phyloP scores from a whole-genome alignment of 2,113 vertebrate species.

The Trogon surrucura region DNA sequence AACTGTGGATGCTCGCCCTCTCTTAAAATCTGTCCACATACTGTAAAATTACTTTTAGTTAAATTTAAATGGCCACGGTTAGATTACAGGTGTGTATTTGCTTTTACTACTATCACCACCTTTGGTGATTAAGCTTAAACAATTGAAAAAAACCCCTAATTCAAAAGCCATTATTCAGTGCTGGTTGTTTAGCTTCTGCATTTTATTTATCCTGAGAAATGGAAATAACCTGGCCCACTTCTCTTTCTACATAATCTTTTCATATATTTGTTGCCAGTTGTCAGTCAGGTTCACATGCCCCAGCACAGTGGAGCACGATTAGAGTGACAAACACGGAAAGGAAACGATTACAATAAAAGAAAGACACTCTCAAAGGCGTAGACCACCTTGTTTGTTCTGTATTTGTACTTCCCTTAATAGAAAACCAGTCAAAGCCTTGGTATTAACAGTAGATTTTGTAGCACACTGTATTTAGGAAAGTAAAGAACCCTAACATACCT shows the following conservation, averaged over 20 bases:
- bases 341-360: not conserved
- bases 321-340: not conserved
- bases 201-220: not conserved
- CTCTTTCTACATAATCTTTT: not conserved
- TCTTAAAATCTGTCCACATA: not conserved
- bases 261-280: not conserved
- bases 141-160: not conserved
- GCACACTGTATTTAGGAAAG: not conserved
- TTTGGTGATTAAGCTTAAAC: not conserved
- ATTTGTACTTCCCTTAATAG: slow-evolving; percentile 10
- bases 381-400: slow-evolving; percentile 28
- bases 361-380: not conserved
- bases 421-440: not conserved
- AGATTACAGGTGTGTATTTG: not conserved
- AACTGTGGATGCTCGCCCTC: not conserved
- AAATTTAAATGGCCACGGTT: not conserved
- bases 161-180: not conserved
- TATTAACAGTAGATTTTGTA: not conserved
- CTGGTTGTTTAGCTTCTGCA: not conserved
- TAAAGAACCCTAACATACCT: not conserved
- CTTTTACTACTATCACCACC: not conserved
- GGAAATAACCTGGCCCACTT: not conserved
- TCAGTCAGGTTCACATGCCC: not conserved
- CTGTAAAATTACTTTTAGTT: not conserved
- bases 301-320: not conserved